These are phyloP conservation scores for Silurus meridionalis DNA, from an alignment of 2,113 vertebrate genomes.

Conservation along the genomic window DNA sequence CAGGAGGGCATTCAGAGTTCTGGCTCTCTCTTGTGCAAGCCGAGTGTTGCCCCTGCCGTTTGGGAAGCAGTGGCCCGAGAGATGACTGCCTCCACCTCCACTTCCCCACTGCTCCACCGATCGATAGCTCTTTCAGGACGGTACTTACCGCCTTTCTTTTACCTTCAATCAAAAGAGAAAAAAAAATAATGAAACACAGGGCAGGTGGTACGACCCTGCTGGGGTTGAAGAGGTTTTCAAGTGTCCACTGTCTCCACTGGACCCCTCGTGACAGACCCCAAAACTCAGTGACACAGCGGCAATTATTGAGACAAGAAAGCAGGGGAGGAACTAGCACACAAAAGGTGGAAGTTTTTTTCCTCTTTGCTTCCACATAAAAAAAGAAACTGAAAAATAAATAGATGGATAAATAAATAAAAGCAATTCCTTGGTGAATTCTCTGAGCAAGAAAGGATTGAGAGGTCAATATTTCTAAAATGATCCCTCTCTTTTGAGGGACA, in stretches of 20 bases:
- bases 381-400: background rate
- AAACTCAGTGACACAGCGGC: background rate
- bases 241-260: background rate
- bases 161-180: conserved; percentile 6
- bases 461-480: background rate
- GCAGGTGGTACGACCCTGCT: conserved; percentile 33
- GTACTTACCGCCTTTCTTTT: conserved; percentile 35
- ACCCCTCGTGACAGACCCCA: conserved; percentile 31
- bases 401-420: no score
- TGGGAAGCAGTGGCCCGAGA: background rate
- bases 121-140: conserved; percentile 50
- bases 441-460: background rate
- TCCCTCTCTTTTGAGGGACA: background rate
- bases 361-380: background rate
- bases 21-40: background rate
- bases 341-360: background rate
- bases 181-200: conserved; percentile 3
- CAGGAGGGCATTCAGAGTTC: background rate
- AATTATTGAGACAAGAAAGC: background rate
- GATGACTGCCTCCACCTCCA: background rate
- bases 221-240: conserved; percentile 23
- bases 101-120: conserved; percentile 18
- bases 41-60: background rate
- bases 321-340: background rate
- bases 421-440: background rate